Conservation (phyloP, 2,113 vertebrate species). For the Rattus rattus region DNA sequence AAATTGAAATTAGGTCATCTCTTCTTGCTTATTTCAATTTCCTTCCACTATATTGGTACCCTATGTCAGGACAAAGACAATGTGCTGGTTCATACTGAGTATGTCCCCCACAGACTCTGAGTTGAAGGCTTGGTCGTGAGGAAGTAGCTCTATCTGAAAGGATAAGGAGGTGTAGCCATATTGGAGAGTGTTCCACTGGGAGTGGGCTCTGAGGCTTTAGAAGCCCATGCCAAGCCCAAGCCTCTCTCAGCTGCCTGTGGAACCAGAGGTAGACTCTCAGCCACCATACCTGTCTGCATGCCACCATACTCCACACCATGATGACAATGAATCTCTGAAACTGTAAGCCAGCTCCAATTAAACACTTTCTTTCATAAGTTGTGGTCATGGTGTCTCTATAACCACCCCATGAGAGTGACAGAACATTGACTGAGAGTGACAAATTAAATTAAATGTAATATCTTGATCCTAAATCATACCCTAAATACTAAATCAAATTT, state of each 20-base stretch:
- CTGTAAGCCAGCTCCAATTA: background rate
- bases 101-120: background rate
- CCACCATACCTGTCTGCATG: background rate
- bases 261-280: background rate
- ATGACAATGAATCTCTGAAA: background rate
- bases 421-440: background rate
- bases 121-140: background rate
- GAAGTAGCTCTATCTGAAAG: background rate
- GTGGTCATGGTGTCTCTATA: background rate
- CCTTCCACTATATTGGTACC: background rate
- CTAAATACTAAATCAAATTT: slow-evolving; percentile 24
- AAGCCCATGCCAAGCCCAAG: background rate
- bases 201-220: background rate
- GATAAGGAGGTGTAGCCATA: background rate
- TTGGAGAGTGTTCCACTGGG: background rate
- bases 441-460: background rate
- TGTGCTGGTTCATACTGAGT: background rate
- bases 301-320: no score
- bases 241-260: background rate
- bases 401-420: background rate
- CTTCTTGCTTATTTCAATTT: background rate
- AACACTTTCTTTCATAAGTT: background rate
- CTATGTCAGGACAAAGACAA: slow-evolving; percentile 22
- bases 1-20: background rate
- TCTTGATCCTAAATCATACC: background rate